Base-by-base conservation (phyloP, 2,888 invertebrate species). In the Cenopis cana region DNA sequence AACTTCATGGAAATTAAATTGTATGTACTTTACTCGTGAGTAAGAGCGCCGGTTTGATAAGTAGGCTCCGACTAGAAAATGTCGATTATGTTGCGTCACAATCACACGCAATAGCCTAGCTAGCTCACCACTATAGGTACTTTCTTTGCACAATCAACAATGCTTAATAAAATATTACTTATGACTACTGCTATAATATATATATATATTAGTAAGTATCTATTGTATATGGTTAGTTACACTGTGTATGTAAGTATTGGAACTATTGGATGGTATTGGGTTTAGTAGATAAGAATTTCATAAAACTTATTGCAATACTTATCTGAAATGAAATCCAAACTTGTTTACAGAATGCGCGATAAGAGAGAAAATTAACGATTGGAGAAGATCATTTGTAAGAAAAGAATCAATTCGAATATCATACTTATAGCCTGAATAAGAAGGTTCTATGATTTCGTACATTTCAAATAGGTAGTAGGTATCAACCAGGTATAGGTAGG, bases 11-110 rank as follows among this genome's bases (percentile, higher is more conserved):
- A 18, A 17, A 36, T 12, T 1, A 24, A 24, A 24, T 24, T 4
- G 4, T 24, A 24, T 1, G 24, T 3, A 24, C 24, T 1, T n/a
- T 24, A 33, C 12, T 46, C 46, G 8, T 6, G 14, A 36, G 17
- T 24, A 38, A 0, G 17, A 17, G 6, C 11, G 49, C 11, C 29
- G 24, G 52, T 24, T 52, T 38, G 64, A 55, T 66, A 66, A 66
- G 55, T 66, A 17, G 46, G 46, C 52, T 64, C 24, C 10, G 38
- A 64, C 38, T 64, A 52, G 38, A 38, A 54, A 64, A 54, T 54
- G 52, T 64, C 64, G 64, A 64, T 64, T 64, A 54, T n/a, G 38
- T 64, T 64, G 62, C 64, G 64, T 38, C 64, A 64, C 52, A 36
- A 52, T 64, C 64, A 38, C 38, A 64, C 54, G 64, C 52, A 36